Percentiles rank a stretch among this genome's conserved stretches.
Evolutionary conservation across 1,140 invertebrate genomes (phyloP).

Genomic region (Scaptodrosophila lebanonensis): DNA sequence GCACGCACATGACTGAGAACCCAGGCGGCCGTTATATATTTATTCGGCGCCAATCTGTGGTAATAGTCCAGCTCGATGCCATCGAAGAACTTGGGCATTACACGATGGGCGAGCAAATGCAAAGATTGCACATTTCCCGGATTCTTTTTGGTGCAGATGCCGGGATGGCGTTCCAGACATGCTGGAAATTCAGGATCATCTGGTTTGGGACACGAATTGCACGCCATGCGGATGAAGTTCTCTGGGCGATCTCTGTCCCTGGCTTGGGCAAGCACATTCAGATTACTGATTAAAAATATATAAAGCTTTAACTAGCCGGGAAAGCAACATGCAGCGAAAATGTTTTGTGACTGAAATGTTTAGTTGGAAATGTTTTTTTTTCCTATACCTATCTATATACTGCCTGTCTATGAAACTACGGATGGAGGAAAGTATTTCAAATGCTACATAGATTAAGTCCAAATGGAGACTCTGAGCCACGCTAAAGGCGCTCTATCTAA

Average conservation of each 20-base stretch:
- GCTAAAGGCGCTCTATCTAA: too few species aligned
- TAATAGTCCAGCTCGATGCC: conserved; percentile 66
- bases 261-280: too few species aligned
- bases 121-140: conserved; percentile 65
- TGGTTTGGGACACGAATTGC: conserved; percentile 42
- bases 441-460: conserved; percentile 51
- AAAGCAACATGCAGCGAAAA: too few species aligned
- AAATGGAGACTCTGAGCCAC: not conserved
- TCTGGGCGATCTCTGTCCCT: too few species aligned
- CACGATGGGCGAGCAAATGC: conserved; percentile 56
- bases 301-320: too few species aligned
- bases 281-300: too few species aligned
- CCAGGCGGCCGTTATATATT: conserved; percentile 58
- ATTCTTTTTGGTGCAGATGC: conserved; percentile 46
- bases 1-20: conserved; percentile 58
- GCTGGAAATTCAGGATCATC: conserved; percentile 37
- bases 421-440: too few species aligned
- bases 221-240: conserved; percentile 52
- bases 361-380: too few species aligned
- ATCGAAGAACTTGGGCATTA: conserved; percentile 71
- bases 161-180: conserved; percentile 50
- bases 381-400: too few species aligned
- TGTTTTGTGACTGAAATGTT: too few species aligned
- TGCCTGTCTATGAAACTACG: too few species aligned
- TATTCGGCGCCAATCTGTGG: conserved; percentile 61